phyloP scores from a whole-genome alignment of 1,140 invertebrate genomes.

The Teleogryllus occipitalis region DNA sequence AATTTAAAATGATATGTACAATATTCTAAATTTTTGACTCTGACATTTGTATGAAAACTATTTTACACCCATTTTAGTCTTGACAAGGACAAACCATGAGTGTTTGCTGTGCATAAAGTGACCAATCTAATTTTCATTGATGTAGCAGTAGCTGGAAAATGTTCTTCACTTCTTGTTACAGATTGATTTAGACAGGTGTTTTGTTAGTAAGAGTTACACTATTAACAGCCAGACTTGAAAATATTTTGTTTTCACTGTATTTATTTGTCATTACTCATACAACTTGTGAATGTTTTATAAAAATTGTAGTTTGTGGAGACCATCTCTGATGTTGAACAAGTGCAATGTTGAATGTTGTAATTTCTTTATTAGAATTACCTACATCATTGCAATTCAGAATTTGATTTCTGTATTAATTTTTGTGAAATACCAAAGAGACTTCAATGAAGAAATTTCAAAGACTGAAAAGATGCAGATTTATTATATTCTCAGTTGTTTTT shows the following conservation, averaged over 20 bases:
- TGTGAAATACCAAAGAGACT: neutral
- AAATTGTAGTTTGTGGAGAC: neutral
- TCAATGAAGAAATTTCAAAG: neutral
- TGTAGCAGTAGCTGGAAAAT: neutral
- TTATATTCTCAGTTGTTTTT: neutral
- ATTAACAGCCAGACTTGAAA: neutral
- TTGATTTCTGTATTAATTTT: neutral
- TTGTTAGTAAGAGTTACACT: neutral
- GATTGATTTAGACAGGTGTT: neutral
- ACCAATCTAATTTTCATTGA: neutral
- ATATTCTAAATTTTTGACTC: constrained; percentile 24
- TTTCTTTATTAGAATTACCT: too few species aligned
- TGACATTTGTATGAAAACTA: constrained; percentile 19
- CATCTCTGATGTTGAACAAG: neutral
- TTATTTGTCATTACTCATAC: neutral
- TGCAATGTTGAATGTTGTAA: neutral
- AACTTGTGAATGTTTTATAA: neutral
- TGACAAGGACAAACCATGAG: neutral
- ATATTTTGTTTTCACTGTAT: neutral
- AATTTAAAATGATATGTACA: constrained; percentile 22
- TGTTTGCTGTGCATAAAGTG: neutral
- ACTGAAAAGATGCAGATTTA: neutral
- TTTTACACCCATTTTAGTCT: constrained; percentile 16
- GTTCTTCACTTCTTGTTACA: neutral
- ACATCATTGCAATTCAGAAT: neutral